A percentile compares a stretch with the other conserved stretches of the same genome.
Conservation (phyloP, 2,113 vertebrate species). For the Actenoides hombroni region DNA sequence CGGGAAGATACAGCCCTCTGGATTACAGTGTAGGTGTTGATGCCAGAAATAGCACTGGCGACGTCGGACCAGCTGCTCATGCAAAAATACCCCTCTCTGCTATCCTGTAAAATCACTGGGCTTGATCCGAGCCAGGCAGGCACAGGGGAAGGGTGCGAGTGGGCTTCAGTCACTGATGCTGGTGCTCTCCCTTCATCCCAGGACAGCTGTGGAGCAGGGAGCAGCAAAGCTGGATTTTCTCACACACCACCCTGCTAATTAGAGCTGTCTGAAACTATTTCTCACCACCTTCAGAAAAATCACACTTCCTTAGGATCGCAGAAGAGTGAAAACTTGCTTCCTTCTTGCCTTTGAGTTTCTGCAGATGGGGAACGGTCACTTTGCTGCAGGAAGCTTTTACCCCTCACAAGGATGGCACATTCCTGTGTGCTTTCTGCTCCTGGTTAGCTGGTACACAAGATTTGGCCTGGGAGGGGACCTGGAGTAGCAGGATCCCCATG, state of each 20-base stretch:
- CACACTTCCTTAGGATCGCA: slow-evolving; percentile 14
- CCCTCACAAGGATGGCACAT: fast-evolving
- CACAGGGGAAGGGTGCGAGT: neutral
- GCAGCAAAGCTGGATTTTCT: slow-evolving; percentile 19
- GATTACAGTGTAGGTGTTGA: slow-evolving; percentile 49
- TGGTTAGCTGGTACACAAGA: neutral
- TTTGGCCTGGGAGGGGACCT: neutral
- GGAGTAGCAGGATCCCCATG: fast-evolving
- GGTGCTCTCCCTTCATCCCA: neutral
- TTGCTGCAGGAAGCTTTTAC: neutral
- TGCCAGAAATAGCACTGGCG: slow-evolving; percentile 46
- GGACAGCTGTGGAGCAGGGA: slow-evolving; percentile 23
- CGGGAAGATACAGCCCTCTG: slow-evolving; percentile 39
- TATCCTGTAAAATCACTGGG: neutral
- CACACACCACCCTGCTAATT: neutral
- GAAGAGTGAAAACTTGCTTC: slow-evolving; percentile 16
- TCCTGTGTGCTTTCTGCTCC: neutral
- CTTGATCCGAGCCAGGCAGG: neutral
- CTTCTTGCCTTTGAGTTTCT: neutral
- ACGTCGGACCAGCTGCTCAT: slow-evolving; percentile 10
- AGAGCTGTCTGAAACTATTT: slow-evolving; percentile 45
- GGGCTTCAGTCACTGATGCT: neutral
- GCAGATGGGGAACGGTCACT: neutral
- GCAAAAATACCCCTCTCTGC: neutral
- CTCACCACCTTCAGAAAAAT: slow-evolving; percentile 68